Conservation (phyloP, 2,888 invertebrate species). For the Artemia sinica region DNA sequence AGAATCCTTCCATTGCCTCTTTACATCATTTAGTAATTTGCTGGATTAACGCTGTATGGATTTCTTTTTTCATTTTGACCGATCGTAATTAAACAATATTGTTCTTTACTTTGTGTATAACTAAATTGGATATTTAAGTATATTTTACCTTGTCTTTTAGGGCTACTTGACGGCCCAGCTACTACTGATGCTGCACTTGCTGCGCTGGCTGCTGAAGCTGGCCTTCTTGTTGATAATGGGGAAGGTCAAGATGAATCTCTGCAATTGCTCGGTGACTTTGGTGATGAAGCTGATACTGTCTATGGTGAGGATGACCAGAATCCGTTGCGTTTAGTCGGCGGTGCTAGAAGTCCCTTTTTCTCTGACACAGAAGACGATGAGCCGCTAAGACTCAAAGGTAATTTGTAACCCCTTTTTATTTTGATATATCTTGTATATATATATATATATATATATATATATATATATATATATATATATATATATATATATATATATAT, state of each 20-base stretch:
- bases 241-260: conserved; percentile 20
- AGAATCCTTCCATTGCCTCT: too few species aligned
- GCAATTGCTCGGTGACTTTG: neutral
- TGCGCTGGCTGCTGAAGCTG: conserved; percentile 44
- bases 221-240: conserved; percentile 38
- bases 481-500: too few species aligned
- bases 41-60: too few species aligned
- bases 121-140: too few species aligned
- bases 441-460: too few species aligned
- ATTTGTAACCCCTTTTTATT: neutral
- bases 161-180: conserved; percentile 41
- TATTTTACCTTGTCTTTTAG: conserved; percentile 27
- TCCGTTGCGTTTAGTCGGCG: neutral
- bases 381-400: neutral
- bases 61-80: too few species aligned
- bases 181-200: conserved; percentile 45
- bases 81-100: too few species aligned
- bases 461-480: too few species aligned
- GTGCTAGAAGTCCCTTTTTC: neutral
- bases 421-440: too few species aligned
- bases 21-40: too few species aligned
- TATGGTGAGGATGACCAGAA: neutral
- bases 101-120: too few species aligned
- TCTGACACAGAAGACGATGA: neutral
- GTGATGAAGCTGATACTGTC: neutral